Evolutionary conservation across 2,888 invertebrate genomes (phyloP).

Genomic region (Agonopterix arenella): DNA sequence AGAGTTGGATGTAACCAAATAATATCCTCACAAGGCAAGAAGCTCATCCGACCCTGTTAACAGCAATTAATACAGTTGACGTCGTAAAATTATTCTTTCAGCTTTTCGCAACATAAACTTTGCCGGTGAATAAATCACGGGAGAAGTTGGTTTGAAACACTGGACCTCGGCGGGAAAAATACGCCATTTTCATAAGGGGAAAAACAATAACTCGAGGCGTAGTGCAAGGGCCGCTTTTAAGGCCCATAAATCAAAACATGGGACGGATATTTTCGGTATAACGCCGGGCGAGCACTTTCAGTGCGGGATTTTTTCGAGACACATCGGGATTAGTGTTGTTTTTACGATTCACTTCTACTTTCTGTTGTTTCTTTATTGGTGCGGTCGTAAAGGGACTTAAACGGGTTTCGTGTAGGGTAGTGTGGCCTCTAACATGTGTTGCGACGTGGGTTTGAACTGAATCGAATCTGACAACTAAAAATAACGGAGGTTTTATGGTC

Average conservation of each 20-base stretch:
- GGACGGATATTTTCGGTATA: slow-evolving; percentile 59
- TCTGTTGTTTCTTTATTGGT: slow-evolving; percentile 53
- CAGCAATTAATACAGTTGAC: slow-evolving; percentile 23
- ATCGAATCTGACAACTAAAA: slow-evolving; percentile 7
- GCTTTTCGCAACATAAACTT: slow-evolving; percentile 53
- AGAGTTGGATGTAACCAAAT: too few species aligned
- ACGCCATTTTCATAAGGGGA: slow-evolving; percentile 66
- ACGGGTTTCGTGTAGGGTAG: slow-evolving; percentile 25
- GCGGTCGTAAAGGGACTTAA: slow-evolving; percentile 40
- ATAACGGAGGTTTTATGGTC: neutral
- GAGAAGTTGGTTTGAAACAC: slow-evolving; percentile 45
- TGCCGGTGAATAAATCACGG: slow-evolving; percentile 50
- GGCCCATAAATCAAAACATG: slow-evolving; percentile 71
- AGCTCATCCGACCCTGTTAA: slow-evolving; percentile 3
- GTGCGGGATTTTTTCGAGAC: slow-evolving; percentile 54
- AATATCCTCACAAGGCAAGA: neutral
- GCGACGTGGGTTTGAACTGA: slow-evolving; percentile 15
- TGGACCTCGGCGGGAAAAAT: slow-evolving; percentile 53
- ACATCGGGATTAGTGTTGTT: slow-evolving; percentile 65
- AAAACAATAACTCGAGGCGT: slow-evolving; percentile 68
- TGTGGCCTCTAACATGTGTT: neutral
- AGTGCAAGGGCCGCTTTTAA: slow-evolving; percentile 66
- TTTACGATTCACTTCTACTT: slow-evolving; percentile 63
- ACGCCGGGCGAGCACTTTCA: slow-evolving; percentile 53
- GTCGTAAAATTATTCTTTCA: slow-evolving; percentile 29